These are phyloP conservation scores for Tigriopus californicus DNA, from an alignment of 2,888 invertebrate genomes.

Conservation along the genomic window DNA sequence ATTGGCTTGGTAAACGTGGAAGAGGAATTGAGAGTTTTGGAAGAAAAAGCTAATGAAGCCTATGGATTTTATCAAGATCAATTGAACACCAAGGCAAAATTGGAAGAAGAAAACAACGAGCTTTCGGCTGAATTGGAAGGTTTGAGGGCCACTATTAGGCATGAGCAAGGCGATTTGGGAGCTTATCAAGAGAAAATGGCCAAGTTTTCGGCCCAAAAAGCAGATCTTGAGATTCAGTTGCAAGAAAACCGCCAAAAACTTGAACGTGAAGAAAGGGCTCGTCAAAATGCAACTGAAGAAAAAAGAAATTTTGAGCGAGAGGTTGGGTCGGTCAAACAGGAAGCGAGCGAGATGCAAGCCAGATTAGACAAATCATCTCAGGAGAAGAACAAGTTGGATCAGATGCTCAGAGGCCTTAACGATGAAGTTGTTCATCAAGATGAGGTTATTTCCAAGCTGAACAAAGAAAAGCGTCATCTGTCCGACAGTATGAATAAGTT, in stretches of 20 bases:
- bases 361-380: conserved; percentile 82
- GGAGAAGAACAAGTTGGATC: conserved; percentile 93
- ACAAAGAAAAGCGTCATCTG: conserved; percentile 96
- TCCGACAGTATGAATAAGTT: conserved; percentile 64
- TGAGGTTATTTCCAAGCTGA: conserved; percentile 94
- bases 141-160: conserved; percentile 5
- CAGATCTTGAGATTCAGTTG: conserved; percentile 83
- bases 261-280: conserved; percentile 28
- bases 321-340: conserved; percentile 82
- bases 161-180: conserved; percentile 14
- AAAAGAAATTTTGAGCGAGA: conserved; percentile 97
- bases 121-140: conserved; percentile 8
- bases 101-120: conserved; percentile 77
- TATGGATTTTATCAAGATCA: conserved; percentile 84
- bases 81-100: conserved; percentile 73
- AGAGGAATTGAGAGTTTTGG: conserved; percentile 63
- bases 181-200: conserved; percentile 14
- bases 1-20: conserved; percentile 97
- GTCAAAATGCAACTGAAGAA: conserved; percentile 37
- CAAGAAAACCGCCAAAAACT: conserved; percentile 44
- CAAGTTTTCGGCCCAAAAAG: conserved; percentile 45
- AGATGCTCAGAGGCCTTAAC: conserved; percentile 92
- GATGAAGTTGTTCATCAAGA: conserved; percentile 99
- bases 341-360: conserved; percentile 86
- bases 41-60: conserved; percentile 86